Evolutionary conservation across 2,797 vertebrate genomes (phyloP).

Genomic region (Acestrorhynchus altus): DNA sequence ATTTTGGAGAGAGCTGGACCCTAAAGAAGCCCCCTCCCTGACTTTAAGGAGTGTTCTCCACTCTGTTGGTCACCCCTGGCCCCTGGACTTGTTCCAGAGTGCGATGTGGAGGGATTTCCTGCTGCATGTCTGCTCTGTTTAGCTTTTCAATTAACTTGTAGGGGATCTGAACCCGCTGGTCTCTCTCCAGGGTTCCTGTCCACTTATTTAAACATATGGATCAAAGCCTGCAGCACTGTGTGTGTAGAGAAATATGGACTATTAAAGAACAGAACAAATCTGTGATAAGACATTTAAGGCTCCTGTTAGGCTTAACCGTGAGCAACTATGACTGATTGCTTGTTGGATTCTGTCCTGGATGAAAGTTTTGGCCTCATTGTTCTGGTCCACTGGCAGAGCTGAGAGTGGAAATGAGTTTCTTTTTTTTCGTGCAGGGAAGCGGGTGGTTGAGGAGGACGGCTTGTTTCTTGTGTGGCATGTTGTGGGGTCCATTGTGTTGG

Average conservation of each 20-base stretch:
- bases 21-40: background rate
- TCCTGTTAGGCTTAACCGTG: background rate
- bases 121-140: conserved; percentile 41
- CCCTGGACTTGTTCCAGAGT: conserved; percentile 17
- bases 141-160: conserved; percentile 35
- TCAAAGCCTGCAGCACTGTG: background rate
- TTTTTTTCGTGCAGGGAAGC: too few species aligned
- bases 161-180: conserved; percentile 13
- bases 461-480: conserved; percentile 1
- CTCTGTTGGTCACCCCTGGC: conserved; percentile 35
- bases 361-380: background rate
- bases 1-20: too few species aligned
- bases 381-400: background rate
- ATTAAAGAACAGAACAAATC: background rate
- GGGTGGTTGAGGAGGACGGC: background rate
- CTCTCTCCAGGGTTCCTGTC: conserved; percentile 7
- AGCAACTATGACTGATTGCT: background rate
- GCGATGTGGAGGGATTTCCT: conserved; percentile 44
- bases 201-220: conserved; percentile 7
- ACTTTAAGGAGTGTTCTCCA: conserved; percentile 11
- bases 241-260: background rate
- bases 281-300: too few species aligned
- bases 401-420: background rate
- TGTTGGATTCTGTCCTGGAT: background rate
- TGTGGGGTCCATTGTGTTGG: conserved; percentile 14